Evolutionary conservation across 2,888 invertebrate species (phyloP).

Genomic region (Pilophorus perplexus): DNA sequence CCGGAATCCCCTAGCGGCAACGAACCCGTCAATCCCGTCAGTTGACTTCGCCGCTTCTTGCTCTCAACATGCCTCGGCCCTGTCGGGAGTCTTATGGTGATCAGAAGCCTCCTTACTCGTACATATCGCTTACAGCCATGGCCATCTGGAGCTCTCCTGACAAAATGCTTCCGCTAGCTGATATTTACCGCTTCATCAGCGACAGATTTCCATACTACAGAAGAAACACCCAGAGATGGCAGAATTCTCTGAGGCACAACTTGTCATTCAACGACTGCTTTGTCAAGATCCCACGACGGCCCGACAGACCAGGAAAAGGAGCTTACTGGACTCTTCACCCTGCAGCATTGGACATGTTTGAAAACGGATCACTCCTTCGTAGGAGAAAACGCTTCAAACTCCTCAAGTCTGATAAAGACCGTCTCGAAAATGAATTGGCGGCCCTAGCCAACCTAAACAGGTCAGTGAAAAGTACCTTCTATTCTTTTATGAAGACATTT

Average conservation of each 20-base stretch:
- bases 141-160: slow-evolving; percentile 97
- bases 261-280: slow-evolving; percentile 95
- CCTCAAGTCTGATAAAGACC: slow-evolving; percentile 48
- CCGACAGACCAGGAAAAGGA: slow-evolving; percentile 79
- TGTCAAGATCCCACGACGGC: slow-evolving; percentile 80
- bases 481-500: background rate
- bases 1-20: background rate
- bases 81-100: slow-evolving; percentile 96
- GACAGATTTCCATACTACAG: slow-evolving; percentile 84
- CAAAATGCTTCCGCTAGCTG: slow-evolving; percentile 87
- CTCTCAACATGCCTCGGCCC: slow-evolving; percentile 79
- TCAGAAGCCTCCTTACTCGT: slow-evolving; percentile 98
- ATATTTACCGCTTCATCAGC: slow-evolving; percentile 92
- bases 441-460: slow-evolving; percentile 43
- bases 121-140: slow-evolving; percentile 98
- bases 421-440: slow-evolving; percentile 45
- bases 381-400: slow-evolving; percentile 66
- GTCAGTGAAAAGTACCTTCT: background rate
- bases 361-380: slow-evolving; percentile 79
- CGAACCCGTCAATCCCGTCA: background rate
- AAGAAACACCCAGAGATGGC: slow-evolving; percentile 77
- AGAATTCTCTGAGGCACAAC: slow-evolving; percentile 81
- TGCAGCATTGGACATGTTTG: slow-evolving; percentile 78
- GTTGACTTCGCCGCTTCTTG: slow-evolving; percentile 2
- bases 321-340: slow-evolving; percentile 82